Conservation (phyloP, 2,888 invertebrate genomes). For the Bruchidius siliquastri region DNA sequence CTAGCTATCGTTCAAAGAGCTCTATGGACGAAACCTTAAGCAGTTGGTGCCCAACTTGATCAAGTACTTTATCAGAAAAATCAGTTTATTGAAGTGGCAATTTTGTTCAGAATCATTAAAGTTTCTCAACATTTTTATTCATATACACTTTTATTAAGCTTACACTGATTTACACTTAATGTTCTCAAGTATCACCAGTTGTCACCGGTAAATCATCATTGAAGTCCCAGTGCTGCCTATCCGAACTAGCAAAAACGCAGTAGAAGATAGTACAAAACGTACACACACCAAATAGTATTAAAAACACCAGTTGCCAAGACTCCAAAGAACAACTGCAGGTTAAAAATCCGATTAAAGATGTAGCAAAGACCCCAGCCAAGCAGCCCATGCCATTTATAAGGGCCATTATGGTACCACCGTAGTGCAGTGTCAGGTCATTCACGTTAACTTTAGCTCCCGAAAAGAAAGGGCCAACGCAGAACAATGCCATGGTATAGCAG, state of each 20-base stretch:
- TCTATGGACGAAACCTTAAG: no score
- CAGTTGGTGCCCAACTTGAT: no score
- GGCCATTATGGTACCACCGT: slow-evolving; percentile 10
- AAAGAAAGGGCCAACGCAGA: slow-evolving; percentile 6
- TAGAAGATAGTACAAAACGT: background rate
- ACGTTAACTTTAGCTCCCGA: slow-evolving; percentile 8
- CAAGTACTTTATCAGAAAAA: no score
- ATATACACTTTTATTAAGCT: background rate
- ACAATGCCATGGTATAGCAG: slow-evolving; percentile 1
- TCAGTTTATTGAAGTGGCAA: no score
- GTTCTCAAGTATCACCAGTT: background rate
- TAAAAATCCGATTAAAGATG: slow-evolving; percentile 2
- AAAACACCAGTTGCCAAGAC: slow-evolving; percentile 6
- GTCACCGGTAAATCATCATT: slow-evolving; percentile 50
- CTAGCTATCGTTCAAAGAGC: no score
- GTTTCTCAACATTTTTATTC: background rate
- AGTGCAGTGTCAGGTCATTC: slow-evolving; percentile 10
- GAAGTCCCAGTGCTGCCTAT: slow-evolving; percentile 9
- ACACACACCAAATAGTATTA: slow-evolving; percentile 2
- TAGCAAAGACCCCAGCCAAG: slow-evolving; percentile 3
- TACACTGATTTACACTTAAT: no score
- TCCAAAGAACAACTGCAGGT: background rate
- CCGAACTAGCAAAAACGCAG: slow-evolving; percentile 2
- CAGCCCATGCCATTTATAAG: slow-evolving; percentile 6
- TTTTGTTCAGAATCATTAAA: no score